A percentile compares a stretch with the other conserved stretches of the same genome.
Evolutionary conservation across 2,797 vertebrate species (phyloP).

Genomic region (Tragelaphus eurycerus): DNA sequence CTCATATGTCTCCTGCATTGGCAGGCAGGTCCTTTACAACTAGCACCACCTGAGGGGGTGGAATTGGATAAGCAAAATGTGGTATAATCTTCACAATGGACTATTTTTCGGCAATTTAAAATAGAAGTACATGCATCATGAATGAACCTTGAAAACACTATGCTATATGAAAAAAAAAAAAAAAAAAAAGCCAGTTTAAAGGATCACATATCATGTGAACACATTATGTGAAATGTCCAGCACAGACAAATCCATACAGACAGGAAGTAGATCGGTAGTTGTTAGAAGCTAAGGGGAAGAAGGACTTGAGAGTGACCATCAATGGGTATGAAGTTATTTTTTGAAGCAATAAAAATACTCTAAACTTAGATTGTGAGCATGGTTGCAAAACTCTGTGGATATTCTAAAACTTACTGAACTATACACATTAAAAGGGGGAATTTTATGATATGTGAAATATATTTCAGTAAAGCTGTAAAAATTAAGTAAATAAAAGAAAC

Average conservation of each 20-base stretch:
- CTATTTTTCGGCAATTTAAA: neutral
- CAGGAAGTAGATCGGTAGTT: neutral
- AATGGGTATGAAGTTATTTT: neutral
- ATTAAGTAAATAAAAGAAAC: neutral
- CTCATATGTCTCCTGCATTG: neutral
- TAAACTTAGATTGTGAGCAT: neutral
- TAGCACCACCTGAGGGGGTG: neutral
- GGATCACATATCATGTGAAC: neutral
- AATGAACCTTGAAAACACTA: neutral
- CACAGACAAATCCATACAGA: neutral
- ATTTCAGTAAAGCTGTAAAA: neutral
- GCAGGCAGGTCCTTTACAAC: neutral
- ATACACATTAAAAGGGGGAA: neutral
- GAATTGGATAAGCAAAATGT: neutral
- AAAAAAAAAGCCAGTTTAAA: neutral
- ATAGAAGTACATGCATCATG: neutral
- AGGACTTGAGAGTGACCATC: no score
- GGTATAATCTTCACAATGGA: neutral
- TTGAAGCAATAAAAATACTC: neutral
- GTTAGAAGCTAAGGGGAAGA: neutral
- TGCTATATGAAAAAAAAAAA: neutral
- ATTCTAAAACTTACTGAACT: neutral
- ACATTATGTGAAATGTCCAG: neutral
- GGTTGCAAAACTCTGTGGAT: neutral
- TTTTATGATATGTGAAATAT: neutral